These are phyloP conservation scores for Mormyrus iriodes DNA, from an alignment of 2,113 vertebrate species.

Conservation along the genomic window DNA sequence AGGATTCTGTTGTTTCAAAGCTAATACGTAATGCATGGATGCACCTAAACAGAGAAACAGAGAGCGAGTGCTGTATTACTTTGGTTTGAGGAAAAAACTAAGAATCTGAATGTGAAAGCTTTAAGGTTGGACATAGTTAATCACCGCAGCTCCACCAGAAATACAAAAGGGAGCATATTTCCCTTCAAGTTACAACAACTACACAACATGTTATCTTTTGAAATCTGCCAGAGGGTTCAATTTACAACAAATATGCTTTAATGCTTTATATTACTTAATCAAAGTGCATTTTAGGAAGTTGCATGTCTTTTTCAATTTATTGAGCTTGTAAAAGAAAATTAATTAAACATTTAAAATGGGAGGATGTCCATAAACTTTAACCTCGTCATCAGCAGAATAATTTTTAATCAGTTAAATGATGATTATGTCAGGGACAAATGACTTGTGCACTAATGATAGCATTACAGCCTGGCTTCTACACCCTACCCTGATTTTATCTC, in stretches of 20 bases:
- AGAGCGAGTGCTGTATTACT: neutral
- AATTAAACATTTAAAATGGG: conserved; percentile 10
- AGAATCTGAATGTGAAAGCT: neutral
- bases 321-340: neutral
- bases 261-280: neutral
- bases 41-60: neutral
- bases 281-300: neutral
- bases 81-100: neutral
- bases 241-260: neutral
- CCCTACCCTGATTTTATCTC: neutral
- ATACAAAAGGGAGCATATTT: neutral
- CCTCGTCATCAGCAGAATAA: neutral
- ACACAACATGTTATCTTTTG: neutral
- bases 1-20: neutral
- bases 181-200: neutral
- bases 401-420: neutral
- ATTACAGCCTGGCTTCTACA: no score
- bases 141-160: neutral
- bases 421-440: neutral
- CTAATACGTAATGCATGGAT: neutral
- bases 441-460: neutral
- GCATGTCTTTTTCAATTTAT: neutral
- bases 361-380: conserved; percentile 1
- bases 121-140: neutral
- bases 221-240: neutral